Conservation (phyloP, 1,140 invertebrate genomes). For the Aphaenogaster ashmeadi region DNA sequence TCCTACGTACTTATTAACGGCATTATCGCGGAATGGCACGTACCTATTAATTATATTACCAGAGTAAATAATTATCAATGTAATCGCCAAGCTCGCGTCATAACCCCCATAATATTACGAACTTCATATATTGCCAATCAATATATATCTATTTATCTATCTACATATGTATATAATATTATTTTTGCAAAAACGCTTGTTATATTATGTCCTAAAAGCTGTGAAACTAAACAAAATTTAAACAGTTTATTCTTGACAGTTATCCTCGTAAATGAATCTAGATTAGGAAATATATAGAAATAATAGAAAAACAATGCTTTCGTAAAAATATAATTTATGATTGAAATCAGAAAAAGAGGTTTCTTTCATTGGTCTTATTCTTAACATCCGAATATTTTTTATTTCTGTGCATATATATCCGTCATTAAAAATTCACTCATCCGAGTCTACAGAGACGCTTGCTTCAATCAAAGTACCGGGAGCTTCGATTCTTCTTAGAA, state of each 20-base stretch:
- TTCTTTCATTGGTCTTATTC: not conserved
- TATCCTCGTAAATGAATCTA: not conserved
- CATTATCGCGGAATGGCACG: conserved; percentile 44
- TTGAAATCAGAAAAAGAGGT: not conserved
- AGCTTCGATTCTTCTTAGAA: conserved; percentile 68
- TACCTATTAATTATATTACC: conserved; percentile 60
- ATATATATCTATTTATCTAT: conserved; percentile 2
- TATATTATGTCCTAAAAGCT: not conserved
- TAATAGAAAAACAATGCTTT: not conserved
- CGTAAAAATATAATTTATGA: not conserved
- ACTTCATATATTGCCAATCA: conserved; percentile 17
- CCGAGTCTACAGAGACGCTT: conserved; percentile 9
- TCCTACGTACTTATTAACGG: conserved; percentile 62
- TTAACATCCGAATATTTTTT: not conserved
- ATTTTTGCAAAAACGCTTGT: not conserved
- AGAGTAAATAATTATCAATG: conserved; percentile 47
- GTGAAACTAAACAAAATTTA: not conserved
- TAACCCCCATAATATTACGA: conserved; percentile 16
- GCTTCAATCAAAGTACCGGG: not conserved
- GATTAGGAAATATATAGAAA: not conserved
- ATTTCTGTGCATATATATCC: not conserved
- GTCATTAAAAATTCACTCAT: conserved; percentile 36
- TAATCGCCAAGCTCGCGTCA: not conserved
- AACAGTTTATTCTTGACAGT: not conserved
- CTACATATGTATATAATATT: not conserved